Evolutionary conservation across 1,140 invertebrate genomes (phyloP), one percentile per base, ranked within the genome.

Genomic region (Caenorhabditis remanei): DNA sequence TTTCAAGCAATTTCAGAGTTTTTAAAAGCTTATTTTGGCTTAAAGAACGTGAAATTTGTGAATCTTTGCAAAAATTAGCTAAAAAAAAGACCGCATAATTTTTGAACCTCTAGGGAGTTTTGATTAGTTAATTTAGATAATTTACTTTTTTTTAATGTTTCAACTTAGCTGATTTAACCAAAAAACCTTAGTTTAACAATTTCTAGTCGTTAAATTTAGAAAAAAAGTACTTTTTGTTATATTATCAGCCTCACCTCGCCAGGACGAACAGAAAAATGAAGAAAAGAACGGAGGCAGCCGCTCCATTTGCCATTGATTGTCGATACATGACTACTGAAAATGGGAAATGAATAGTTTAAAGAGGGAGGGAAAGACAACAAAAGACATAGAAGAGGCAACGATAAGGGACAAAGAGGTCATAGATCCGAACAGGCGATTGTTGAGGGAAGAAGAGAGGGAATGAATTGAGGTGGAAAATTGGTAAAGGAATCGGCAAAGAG

Each of bases 261-360:
- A 88, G 24, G 14, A 86, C 40, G 48, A 86, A 85, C 16, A 88
- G 43, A 41, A 88, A 88, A 40, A 88, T 71, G 32, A 88, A 55
- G 85, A 88, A 88, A 14, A 88, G 55, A 14, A 88, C 65, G 53
- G 65, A 65, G 19, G 84, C 84, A 19, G 85, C 84, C 13, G 82
- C 65, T 13, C 87, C 87, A 61, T 88, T 85, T 4, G 79, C 84
- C 56, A 88, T 85, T 11, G 85, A 87, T 24, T 88, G 48, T 41
- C 58, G 83, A 85, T 88, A 88, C 85, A 86, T 85, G 21, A 61
- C 41, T 63, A 16, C 56, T 46, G 58, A 32, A 55, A 65, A 65
- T 32, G 61, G 79, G 7, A 43, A 86, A 61, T 16, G 50, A 63
- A 84, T 46, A 61, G 55, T 13, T 13, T n/a, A 84, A 41, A 21